phyloP scores from a whole-genome alignment of 2,888 invertebrate genomes.

The Limnephilus marmoratus region DNA sequence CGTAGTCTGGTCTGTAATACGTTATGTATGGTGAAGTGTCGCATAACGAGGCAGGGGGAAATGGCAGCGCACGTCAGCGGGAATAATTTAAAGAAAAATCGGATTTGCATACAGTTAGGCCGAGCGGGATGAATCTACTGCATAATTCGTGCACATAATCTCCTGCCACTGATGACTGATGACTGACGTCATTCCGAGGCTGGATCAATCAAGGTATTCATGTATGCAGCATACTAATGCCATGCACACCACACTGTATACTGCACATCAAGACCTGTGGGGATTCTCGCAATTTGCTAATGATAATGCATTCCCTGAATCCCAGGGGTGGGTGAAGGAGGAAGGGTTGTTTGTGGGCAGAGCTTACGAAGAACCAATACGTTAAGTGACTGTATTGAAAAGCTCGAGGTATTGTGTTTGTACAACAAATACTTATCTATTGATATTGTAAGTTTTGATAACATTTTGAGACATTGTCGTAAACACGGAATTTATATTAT shows the following conservation, averaged over 20 bases:
- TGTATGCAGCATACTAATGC: background rate
- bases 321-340: background rate
- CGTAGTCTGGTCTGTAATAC: background rate
- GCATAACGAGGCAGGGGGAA: slow-evolving; percentile 44
- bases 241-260: background rate
- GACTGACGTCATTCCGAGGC: background rate
- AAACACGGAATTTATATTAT: background rate
- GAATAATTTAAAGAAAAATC: slow-evolving; percentile 54
- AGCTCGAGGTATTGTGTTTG: background rate
- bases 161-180: background rate
- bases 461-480: background rate
- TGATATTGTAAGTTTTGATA: background rate
- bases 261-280: background rate
- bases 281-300: background rate
- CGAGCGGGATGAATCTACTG: slow-evolving; percentile 9
- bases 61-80: slow-evolving; percentile 44
- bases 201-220: background rate
- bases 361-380: background rate
- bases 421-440: background rate
- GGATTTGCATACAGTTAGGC: slow-evolving; percentile 12
- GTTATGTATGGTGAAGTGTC: slow-evolving; percentile 44
- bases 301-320: background rate
- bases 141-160: background rate
- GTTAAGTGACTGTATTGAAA: background rate
- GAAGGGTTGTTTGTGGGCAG: background rate